phyloP scores from a whole-genome alignment of 2,797 vertebrate species.

The Halcyon badia region DNA sequence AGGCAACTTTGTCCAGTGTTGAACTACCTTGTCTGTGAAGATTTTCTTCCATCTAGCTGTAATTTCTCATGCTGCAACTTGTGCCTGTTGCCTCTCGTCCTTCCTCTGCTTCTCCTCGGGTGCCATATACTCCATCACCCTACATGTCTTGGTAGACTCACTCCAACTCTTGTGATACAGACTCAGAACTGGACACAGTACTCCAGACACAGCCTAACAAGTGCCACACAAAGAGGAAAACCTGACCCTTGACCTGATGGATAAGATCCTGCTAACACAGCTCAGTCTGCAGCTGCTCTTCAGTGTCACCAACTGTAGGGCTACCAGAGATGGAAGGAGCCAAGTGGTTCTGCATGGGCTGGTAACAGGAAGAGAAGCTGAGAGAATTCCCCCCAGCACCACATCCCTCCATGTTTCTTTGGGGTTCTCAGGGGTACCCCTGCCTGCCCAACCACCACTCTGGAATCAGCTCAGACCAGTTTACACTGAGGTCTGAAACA shows the following conservation, averaged over 20 bases:
- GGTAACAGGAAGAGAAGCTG: background rate
- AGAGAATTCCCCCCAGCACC: too few relatives aligned
- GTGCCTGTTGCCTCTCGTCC: background rate
- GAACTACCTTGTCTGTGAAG: background rate
- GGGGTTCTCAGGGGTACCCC: background rate
- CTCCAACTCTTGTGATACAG: background rate
- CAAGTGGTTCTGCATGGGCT: background rate
- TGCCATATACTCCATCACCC: background rate
- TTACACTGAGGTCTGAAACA: background rate
- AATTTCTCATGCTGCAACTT: accelerated
- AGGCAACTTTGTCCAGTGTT: background rate
- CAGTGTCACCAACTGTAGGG: accelerated
- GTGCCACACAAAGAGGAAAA: background rate
- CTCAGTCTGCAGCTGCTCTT: background rate
- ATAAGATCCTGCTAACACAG: background rate
- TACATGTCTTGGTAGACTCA: background rate
- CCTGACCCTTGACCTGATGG: background rate
- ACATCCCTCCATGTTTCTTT: background rate
- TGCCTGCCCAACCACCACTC: background rate
- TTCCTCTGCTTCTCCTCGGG: background rate
- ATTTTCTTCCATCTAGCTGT: background rate
- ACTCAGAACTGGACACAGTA: background rate
- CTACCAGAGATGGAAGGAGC: background rate
- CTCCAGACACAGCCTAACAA: background rate
- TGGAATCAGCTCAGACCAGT: background rate